Evolutionary conservation across 2,888 invertebrate genomes (phyloP).

Genomic region (Eupithecia subumbrata): DNA sequence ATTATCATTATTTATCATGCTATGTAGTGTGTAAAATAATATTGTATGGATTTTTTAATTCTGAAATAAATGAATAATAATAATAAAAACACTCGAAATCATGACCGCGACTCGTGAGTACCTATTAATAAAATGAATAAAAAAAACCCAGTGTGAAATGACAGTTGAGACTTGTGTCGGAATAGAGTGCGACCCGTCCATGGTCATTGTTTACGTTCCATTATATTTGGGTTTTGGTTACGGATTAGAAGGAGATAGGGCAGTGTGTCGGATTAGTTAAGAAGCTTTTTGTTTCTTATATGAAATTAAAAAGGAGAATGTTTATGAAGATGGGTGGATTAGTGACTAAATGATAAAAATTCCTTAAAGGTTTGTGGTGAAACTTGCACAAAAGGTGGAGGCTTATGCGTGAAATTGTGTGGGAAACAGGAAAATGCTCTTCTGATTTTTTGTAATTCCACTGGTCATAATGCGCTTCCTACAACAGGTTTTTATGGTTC

Average conservation of each 20-base stretch:
- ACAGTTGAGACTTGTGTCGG: slow-evolving; percentile 12
- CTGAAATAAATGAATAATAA: too few relatives aligned
- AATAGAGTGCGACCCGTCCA: slow-evolving; percentile 7
- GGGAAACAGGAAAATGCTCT: too few relatives aligned
- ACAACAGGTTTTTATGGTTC: too few relatives aligned
- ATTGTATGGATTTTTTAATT: too few relatives aligned
- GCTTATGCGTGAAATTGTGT: too few relatives aligned
- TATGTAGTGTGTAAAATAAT: too few relatives aligned
- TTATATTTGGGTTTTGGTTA: slow-evolving; percentile 21
- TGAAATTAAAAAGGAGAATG: not conserved
- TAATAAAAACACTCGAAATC: not conserved
- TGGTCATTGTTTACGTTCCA: slow-evolving; percentile 30
- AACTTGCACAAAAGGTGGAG: not conserved
- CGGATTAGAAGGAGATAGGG: slow-evolving; percentile 18
- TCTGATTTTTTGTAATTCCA: too few relatives aligned
- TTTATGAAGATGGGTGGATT: not conserved
- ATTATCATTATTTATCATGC: too few relatives aligned
- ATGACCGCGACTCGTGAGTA: too few relatives aligned
- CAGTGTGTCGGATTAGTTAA: slow-evolving; percentile 17
- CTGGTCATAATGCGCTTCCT: too few relatives aligned
- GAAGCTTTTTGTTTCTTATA: not conserved
- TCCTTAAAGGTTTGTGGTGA: not conserved
- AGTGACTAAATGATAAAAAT: not conserved
- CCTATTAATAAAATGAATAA: not conserved
- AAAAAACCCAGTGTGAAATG: slow-evolving; percentile 9